Percentiles rank a stretch among this genome's conserved stretches.
Evolutionary conservation across 1,140 invertebrate genomes (phyloP).

Genomic region (Cherax quadricarinatus): DNA sequence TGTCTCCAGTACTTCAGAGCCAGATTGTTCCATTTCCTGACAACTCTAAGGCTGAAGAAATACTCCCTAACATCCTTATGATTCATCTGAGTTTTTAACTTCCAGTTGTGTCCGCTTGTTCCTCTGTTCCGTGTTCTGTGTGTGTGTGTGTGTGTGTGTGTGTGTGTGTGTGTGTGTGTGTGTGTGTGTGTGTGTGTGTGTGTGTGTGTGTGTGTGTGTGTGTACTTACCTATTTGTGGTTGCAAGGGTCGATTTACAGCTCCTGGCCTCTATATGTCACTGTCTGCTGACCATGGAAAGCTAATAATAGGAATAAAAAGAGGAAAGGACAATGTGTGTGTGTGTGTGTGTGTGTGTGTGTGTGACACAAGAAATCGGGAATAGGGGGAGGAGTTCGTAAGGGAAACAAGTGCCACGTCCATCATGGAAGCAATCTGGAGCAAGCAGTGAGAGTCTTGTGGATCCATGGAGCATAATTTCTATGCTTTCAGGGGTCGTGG

Average conservation of each 20-base stretch:
- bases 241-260: background rate
- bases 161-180: background rate
- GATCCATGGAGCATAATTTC: background rate
- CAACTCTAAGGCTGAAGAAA: too few relatives aligned
- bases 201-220: background rate
- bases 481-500: background rate
- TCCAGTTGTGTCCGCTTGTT: too few relatives aligned
- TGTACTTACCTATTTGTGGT: background rate
- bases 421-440: background rate
- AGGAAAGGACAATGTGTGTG: background rate
- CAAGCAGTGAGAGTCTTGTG: background rate
- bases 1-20: too few relatives aligned
- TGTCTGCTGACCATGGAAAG: too few relatives aligned
- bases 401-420: background rate
- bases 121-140: too few relatives aligned
- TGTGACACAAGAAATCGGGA: background rate
- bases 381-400: background rate
- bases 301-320: too few relatives aligned
- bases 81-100: too few relatives aligned
- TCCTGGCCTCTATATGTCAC: too few relatives aligned
- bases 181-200: background rate
- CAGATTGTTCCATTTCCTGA: too few relatives aligned
- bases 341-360: background rate
- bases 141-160: background rate
- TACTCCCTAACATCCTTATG: too few relatives aligned